A percentile compares a stretch with the other conserved stretches of the same genome.
phyloP scores from a whole-genome alignment of 2,888 invertebrate genomes.

The Operophtera brumata region DNA sequence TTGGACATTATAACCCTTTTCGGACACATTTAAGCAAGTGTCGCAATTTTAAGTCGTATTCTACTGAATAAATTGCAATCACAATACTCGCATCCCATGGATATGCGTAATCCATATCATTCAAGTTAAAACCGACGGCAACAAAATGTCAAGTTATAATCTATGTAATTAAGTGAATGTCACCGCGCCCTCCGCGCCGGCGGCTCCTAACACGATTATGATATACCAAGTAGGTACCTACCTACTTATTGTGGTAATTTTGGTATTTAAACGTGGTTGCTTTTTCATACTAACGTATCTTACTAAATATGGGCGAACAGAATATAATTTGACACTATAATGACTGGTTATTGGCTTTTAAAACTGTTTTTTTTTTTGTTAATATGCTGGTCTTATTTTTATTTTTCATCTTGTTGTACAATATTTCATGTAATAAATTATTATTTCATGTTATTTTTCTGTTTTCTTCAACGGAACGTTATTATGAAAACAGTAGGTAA shows the following conservation, averaged over 20 bases:
- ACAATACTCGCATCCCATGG: slow-evolving; percentile 14
- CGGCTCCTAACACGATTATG: slow-evolving; percentile 42
- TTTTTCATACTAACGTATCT: too few species aligned
- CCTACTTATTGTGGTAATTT: neutral
- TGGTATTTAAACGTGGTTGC: neutral
- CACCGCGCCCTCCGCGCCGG: slow-evolving; percentile 39
- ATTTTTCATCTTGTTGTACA: too few species aligned
- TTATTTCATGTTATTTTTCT: too few species aligned
- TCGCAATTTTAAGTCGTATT: neutral
- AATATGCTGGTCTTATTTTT: too few species aligned
- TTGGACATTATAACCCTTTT: neutral
- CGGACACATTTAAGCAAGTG: neutral
- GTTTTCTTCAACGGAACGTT: too few species aligned
- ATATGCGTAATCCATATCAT: slow-evolving; percentile 62
- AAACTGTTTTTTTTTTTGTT: too few species aligned
- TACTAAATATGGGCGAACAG: too few species aligned
- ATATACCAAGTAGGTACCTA: slow-evolving; percentile 23
- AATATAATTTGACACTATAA: too few species aligned
- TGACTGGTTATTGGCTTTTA: too few species aligned
- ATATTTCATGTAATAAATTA: too few species aligned
- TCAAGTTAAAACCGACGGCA: slow-evolving; percentile 66
- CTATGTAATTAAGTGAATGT: slow-evolving; percentile 79
- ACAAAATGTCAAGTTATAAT: slow-evolving; percentile 77
- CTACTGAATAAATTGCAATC: slow-evolving; percentile 14
- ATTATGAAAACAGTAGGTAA: too few species aligned